Evolutionary conservation across 2,113 vertebrate species (phyloP).

Genomic region (Gymnogyps californianus): DNA sequence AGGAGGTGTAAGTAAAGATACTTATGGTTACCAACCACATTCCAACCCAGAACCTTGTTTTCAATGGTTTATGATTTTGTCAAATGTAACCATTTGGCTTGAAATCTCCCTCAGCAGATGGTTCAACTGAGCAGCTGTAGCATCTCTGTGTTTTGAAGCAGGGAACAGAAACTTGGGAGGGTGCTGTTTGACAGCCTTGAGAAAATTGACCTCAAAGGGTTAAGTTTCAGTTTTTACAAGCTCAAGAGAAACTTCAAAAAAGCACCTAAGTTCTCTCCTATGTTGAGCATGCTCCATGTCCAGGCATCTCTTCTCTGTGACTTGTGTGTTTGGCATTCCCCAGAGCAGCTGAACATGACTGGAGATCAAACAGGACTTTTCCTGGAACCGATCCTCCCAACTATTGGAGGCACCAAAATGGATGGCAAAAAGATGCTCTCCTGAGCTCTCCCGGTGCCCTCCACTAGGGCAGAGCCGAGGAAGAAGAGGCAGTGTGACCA

Average conservation of each 20-base stretch:
- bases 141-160: neutral
- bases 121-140: neutral
- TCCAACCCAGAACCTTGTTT: neutral
- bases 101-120: constrained; percentile 3
- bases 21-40: neutral
- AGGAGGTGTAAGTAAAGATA: constrained; percentile 38
- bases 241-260: neutral
- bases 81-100: constrained; percentile 20
- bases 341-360: neutral
- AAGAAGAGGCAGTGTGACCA: neutral
- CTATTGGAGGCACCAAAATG: neutral
- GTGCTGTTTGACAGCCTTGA: neutral
- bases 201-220: neutral
- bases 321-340: neutral
- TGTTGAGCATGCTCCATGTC: neutral
- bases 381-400: neutral
- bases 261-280: neutral
- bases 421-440: neutral
- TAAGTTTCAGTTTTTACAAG: neutral
- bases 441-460: neutral
- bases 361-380: neutral
- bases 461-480: neutral
- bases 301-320: neutral
- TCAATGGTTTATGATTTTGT: neutral
- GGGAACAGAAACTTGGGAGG: neutral